A percentile compares a stretch with the other conserved stretches of the same genome.
These are phyloP conservation scores for Spea bombifrons DNA, from an alignment of 2,113 vertebrate genomes.

Conservation along the genomic window DNA sequence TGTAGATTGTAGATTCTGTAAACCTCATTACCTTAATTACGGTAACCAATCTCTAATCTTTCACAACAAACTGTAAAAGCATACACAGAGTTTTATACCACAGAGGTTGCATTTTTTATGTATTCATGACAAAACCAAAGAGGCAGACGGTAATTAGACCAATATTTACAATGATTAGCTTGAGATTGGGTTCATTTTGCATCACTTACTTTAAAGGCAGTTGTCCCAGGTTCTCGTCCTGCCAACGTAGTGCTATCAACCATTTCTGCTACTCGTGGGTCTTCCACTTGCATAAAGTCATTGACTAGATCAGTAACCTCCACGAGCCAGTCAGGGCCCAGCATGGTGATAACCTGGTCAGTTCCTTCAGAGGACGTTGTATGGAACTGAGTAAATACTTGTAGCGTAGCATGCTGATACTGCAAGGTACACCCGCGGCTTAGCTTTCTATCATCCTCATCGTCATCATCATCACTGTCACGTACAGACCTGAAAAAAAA, in stretches of 20 bases:
- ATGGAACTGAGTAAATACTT: slow-evolving; percentile 97
- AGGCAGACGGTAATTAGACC: no score
- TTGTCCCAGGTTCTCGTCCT: slow-evolving; percentile 86
- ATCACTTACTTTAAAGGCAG: slow-evolving; percentile 80
- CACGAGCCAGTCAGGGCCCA: slow-evolving; percentile 96
- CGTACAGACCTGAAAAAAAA: slow-evolving; percentile 71
- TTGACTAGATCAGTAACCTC: slow-evolving; percentile 95
- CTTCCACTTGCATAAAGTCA: slow-evolving; percentile 85
- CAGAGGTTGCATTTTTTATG: no score
- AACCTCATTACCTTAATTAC: no score
- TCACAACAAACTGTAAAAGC: no score
- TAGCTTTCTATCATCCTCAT: slow-evolving; percentile 79
- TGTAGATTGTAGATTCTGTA: no score
- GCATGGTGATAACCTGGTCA: slow-evolving; percentile 93
- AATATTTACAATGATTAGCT: no score
- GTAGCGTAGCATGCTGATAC: slow-evolving; percentile 88
- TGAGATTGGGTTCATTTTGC: background rate
- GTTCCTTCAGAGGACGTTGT: slow-evolving; percentile 89
- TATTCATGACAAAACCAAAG: no score
- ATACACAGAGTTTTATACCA: no score
- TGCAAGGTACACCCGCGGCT: slow-evolving; percentile 91
- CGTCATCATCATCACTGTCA: slow-evolving; percentile 89
- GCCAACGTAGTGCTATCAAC: slow-evolving; percentile 86
- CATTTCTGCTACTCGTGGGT: slow-evolving; percentile 85
- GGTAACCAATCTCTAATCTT: no score